A percentile compares a stretch with the other conserved stretches of the same genome.
Conservation (phyloP, 1,140 invertebrate species). For the Leptestheria dahalacensis region DNA sequence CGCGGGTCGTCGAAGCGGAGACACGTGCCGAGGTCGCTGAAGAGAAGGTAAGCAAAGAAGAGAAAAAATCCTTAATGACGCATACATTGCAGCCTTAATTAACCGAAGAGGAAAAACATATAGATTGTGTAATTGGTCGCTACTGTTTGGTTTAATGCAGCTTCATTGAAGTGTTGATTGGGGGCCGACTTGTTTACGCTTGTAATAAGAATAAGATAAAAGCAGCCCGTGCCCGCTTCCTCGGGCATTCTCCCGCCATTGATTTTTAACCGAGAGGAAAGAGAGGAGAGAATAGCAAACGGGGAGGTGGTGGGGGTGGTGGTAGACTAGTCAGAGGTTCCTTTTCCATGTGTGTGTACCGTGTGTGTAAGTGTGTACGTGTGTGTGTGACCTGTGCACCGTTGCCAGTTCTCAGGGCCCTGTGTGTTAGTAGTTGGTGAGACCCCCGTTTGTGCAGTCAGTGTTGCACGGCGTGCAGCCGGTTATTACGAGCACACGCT, state of each 20-base stretch:
- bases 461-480: too few relatives aligned
- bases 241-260: too few relatives aligned
- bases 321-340: neutral
- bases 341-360: neutral
- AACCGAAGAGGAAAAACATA: neutral
- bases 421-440: neutral
- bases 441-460: neutral
- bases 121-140: too few relatives aligned
- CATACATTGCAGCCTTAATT: neutral
- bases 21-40: constrained; percentile 75
- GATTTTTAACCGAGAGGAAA: neutral
- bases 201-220: too few relatives aligned
- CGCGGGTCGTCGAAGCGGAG: constrained; percentile 75
- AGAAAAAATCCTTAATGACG: neutral
- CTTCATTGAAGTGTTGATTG: too few relatives aligned
- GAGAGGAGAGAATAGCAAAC: neutral
- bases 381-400: neutral
- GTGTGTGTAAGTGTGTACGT: neutral
- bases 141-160: too few relatives aligned
- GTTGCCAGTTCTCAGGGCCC: neutral
- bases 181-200: too few relatives aligned
- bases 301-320: neutral
- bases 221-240: too few relatives aligned
- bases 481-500: neutral
- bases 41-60: constrained; percentile 56